phyloP scores from a whole-genome alignment of 2,888 invertebrate genomes.

The Ormyrus pomaceus region DNA sequence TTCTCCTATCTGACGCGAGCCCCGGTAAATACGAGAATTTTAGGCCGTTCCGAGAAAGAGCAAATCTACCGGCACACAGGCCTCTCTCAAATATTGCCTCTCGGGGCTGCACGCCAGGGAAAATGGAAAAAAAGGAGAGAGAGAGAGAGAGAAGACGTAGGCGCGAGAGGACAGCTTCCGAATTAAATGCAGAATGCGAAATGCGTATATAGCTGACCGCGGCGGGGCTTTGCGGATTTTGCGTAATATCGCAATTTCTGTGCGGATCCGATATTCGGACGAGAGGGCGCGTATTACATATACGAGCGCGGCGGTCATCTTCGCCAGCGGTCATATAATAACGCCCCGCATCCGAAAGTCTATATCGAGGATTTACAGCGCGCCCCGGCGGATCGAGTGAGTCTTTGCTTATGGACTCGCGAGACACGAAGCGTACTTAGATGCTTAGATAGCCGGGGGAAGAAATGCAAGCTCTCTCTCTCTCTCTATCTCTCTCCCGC shows the following conservation, averaged over 20 bases:
- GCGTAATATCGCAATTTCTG: slow-evolving; percentile 73
- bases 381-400: slow-evolving; percentile 18
- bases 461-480: slow-evolving; percentile 6
- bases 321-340: slow-evolving; percentile 13
- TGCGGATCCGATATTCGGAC: slow-evolving; percentile 69
- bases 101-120: too few relatives aligned
- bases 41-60: too few relatives aligned
- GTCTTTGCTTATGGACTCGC: slow-evolving; percentile 24
- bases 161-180: too few relatives aligned
- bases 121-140: too few relatives aligned
- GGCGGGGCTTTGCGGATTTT: slow-evolving; percentile 61
- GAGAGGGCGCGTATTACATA: slow-evolving; percentile 1
- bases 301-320: background rate
- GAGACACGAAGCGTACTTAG: slow-evolving; percentile 33
- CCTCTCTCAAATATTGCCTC: too few relatives aligned
- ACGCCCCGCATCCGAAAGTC: slow-evolving; percentile 30
- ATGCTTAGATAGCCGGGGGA: slow-evolving; percentile 36
- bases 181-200: too few relatives aligned
- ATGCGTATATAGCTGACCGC: background rate
- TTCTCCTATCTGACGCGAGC: too few relatives aligned
- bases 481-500: too few relatives aligned
- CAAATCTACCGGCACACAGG: too few relatives aligned
- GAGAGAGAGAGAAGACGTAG: too few relatives aligned
- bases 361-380: slow-evolving; percentile 12
- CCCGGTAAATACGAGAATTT: too few relatives aligned